Percentiles rank a stretch among this genome's conserved stretches.
phyloP scores from a whole-genome alignment of 1,140 invertebrate genomes.

The Atta colombica region DNA sequence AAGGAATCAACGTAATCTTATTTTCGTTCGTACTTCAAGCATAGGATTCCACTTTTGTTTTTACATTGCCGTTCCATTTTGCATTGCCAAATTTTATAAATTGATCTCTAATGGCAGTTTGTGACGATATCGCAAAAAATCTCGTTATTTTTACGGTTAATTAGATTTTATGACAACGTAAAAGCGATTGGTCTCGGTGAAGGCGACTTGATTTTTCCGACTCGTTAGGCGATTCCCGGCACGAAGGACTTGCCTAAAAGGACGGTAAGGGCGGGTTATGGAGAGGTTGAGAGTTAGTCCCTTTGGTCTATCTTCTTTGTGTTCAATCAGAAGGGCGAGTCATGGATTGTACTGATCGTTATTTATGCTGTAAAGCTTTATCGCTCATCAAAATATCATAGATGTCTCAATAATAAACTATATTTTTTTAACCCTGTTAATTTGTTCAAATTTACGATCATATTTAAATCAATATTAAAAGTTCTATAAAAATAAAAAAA shows the following conservation, averaged over 20 bases:
- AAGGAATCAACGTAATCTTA: neutral
- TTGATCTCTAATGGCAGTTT: constrained; percentile 65
- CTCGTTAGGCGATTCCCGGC: constrained; percentile 83
- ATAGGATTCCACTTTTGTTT: constrained; percentile 4
- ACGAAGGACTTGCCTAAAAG: constrained; percentile 66
- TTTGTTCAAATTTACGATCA: too few relatives aligned
- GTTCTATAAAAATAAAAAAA: too few relatives aligned
- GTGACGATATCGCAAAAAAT: constrained; percentile 77
- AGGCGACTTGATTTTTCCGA: constrained; percentile 84
- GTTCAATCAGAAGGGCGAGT: constrained; percentile 68
- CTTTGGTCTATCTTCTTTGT: constrained; percentile 56
- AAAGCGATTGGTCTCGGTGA: constrained; percentile 62
- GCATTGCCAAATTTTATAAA: constrained; percentile 49
- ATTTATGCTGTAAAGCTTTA: constrained; percentile 58
- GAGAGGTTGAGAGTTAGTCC: constrained; percentile 23
- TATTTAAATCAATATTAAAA: too few relatives aligned
- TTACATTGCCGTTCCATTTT: neutral
- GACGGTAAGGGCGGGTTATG: constrained; percentile 53
- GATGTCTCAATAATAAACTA: neutral
- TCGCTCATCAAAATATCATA: constrained; percentile 12
- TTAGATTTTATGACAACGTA: constrained; percentile 77
- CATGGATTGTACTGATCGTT: constrained; percentile 70
- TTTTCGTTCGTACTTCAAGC: neutral
- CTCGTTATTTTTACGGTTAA: constrained; percentile 86
- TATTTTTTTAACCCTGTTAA: neutral